Conservation (phyloP, 1,140 invertebrate species). For the Oppia nitens region DNA sequence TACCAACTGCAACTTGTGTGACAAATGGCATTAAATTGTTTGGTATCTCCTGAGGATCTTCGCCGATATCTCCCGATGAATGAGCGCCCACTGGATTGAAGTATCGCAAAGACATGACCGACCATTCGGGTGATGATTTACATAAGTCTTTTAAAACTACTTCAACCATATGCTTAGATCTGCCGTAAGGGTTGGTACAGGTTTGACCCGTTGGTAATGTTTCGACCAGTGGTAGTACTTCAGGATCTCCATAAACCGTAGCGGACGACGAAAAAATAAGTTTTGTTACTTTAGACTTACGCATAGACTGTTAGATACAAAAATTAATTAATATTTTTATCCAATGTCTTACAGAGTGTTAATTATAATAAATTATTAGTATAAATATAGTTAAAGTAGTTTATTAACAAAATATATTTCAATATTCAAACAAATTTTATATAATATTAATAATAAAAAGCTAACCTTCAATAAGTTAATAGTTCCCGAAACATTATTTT, state of each 20-base stretch:
- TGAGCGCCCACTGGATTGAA: slow-evolving; percentile 99
- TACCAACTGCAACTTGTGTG: slow-evolving; percentile 83
- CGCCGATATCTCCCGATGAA: slow-evolving; percentile 75
- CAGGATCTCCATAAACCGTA: slow-evolving; percentile 67
- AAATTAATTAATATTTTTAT: too few species aligned
- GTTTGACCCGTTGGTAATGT: slow-evolving; percentile 55
- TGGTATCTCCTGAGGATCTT: slow-evolving; percentile 84
- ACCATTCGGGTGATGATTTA: slow-evolving; percentile 37
- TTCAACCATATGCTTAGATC: slow-evolving; percentile 93
- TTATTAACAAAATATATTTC: too few species aligned
- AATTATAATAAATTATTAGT: too few species aligned
- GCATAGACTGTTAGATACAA: too few species aligned
- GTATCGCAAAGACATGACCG: slow-evolving; percentile 60
- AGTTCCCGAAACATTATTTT: slow-evolving; percentile 81
- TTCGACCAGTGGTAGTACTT: slow-evolving; percentile 69
- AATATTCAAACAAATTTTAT: too few species aligned
- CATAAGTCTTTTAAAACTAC: slow-evolving; percentile 85
- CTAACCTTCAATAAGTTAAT: slow-evolving; percentile 50
- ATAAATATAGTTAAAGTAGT: too few species aligned
- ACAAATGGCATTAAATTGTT: slow-evolving; percentile 97
- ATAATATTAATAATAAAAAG: too few species aligned
- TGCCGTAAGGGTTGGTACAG: slow-evolving; percentile 95
- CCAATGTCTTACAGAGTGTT: too few species aligned
- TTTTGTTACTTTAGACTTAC: slow-evolving; percentile 49
- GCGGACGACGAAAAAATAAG: slow-evolving; percentile 88